Evolutionary conservation across 2,888 invertebrate species (phyloP), one percentile per base, ranked within the genome.

Genomic region (Escarpia spicata): DNA sequence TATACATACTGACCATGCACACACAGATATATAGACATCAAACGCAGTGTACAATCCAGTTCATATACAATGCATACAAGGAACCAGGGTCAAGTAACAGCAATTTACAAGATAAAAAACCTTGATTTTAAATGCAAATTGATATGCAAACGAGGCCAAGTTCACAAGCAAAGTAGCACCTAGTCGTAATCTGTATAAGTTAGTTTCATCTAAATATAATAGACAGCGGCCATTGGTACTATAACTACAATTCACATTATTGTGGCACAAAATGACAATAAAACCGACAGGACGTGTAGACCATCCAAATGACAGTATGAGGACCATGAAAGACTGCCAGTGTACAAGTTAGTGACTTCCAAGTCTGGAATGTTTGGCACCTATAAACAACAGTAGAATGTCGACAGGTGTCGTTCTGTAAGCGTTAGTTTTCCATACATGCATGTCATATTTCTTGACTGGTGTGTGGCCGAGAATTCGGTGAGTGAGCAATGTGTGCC

Each of bases 1-100:
- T 75, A 75, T 75, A 75, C 75, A 75, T 75, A 75, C 75, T 75
- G 75, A 75, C 75, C 75, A 75, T 75, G 75, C 75, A 75, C 75
- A 75, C 19, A 75, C 52, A 9, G 52, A 52, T 52, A 75, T 75
- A 75, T n/a, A 75, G n/a, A 26, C 75, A 75, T 75, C 75, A n/a
- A 75, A 75, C 19, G 75, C 75, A 75, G n/a, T n/a, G 75, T n/a
- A 75, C 75, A 75, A 6, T n/a, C 75, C 75, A 26, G 26, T 75
- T 26, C 75, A 75, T 75, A 75, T 75, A 75, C 52, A 52, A 3
- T 52, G 52, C 52, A 52, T 12, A 52, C 75, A 75, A 6, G 75
- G 75, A 75, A 75, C 19, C 75, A 75, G 75, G 75, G 26, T 75
- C 75, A 75, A 26, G 19, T 75, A 75, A 75, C n/a, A 26, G 75